Evolutionary conservation across 2,113 vertebrate species (phyloP).

Genomic region (Esox niger): DNA sequence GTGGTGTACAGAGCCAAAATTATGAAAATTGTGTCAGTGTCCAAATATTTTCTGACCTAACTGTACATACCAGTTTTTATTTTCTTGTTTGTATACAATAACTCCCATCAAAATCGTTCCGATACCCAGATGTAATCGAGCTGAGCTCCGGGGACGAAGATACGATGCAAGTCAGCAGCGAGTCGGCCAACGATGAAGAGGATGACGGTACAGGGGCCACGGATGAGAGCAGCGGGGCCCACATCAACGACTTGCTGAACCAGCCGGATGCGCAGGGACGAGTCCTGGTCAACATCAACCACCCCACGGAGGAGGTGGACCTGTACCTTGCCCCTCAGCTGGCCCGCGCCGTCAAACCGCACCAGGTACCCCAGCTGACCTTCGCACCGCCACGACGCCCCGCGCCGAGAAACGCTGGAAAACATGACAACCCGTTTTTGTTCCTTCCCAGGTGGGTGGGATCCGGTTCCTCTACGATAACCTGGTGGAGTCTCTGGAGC

Average conservation of each 20-base stretch:
- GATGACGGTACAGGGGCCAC: conserved; percentile 70
- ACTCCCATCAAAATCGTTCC: no score
- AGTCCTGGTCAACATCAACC: conserved; percentile 96
- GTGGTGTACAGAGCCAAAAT: no score
- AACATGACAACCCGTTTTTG: no score
- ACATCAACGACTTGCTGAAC: conserved; percentile 91
- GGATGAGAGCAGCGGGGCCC: conserved; percentile 93
- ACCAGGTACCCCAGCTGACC: conserved; percentile 79
- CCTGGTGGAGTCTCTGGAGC: conserved; percentile 92
- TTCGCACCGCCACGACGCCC: not conserved
- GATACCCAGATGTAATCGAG: conserved; percentile 87
- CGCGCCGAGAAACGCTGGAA: no score
- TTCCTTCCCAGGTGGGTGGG: conserved; percentile 91
- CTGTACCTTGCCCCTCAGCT: conserved; percentile 92
- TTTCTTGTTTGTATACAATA: no score
- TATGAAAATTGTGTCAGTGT: no score
- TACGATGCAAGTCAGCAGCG: conserved; percentile 88
- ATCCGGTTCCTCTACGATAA: conserved; percentile 98
- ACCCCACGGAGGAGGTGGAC: conserved; percentile 93
- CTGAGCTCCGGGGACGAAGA: conserved; percentile 96
- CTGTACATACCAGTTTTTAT: no score
- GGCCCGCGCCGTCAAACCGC: conserved; percentile 93
- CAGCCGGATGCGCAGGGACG: conserved; percentile 86
- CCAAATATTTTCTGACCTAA: no score
- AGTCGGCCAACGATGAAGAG: conserved; percentile 80